Conservation (phyloP, 2,888 invertebrate species). For the Lobophora halterata region DNA sequence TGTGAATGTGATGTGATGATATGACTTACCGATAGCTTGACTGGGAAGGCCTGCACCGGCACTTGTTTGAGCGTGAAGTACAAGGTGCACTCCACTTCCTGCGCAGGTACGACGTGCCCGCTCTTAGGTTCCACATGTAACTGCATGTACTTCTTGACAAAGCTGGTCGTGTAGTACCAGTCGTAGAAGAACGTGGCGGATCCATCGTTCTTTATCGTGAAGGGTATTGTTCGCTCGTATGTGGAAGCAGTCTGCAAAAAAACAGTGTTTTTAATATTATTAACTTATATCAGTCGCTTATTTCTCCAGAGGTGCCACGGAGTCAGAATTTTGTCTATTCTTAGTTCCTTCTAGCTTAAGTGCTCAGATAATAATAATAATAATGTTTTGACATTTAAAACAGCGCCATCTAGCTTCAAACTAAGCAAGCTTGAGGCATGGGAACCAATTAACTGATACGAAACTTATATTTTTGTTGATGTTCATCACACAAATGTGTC, state of each 20-base stretch:
- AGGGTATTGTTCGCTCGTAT: constrained; percentile 63
- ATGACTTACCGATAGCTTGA: constrained; percentile 53
- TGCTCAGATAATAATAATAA: too few relatives aligned
- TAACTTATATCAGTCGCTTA: too few relatives aligned
- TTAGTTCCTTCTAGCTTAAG: too few relatives aligned
- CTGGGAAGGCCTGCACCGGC: constrained; percentile 62
- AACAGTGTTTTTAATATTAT: background rate
- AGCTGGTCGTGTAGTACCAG: constrained; percentile 54
- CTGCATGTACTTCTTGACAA: constrained; percentile 64
- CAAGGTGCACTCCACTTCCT: constrained; percentile 54
- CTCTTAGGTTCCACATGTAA: constrained; percentile 58
- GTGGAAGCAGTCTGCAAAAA: constrained; percentile 64
- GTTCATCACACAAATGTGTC: too few relatives aligned
- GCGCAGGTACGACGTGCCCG: constrained; percentile 60
- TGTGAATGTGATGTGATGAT: background rate
- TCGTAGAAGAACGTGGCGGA: constrained; percentile 70
- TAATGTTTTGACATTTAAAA: too few relatives aligned
- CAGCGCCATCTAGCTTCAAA: too few relatives aligned
- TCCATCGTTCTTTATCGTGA: constrained; percentile 65
- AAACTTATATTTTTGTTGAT: too few relatives aligned
- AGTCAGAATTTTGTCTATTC: too few relatives aligned
- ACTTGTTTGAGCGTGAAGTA: constrained; percentile 63
- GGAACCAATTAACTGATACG: too few relatives aligned
- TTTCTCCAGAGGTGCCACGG: too few relatives aligned
- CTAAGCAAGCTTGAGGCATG: too few relatives aligned